A percentile compares a stretch with the other conserved stretches of the same genome.
Evolutionary conservation across 2,888 invertebrate species (phyloP).

Genomic region (Blastobasis adustella): DNA sequence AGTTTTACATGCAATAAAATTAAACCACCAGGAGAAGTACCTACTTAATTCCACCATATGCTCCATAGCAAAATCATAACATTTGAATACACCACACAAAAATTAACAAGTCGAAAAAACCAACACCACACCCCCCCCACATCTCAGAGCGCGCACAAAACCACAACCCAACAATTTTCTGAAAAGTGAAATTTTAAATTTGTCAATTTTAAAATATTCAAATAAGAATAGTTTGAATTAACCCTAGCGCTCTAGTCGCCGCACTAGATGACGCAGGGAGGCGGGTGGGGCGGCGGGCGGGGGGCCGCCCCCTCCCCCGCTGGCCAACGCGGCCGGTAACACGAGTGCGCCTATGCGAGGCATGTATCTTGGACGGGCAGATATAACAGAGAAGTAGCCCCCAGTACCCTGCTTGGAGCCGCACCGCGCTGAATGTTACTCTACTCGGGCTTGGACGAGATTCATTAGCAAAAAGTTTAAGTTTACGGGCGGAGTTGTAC

Average conservation of each 20-base stretch:
- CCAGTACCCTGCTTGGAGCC: constrained; percentile 62
- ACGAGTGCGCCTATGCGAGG: constrained; percentile 74
- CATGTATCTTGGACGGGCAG: constrained; percentile 75
- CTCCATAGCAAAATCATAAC: too few species aligned
- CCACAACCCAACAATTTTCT: too few species aligned
- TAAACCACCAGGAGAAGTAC: too few species aligned
- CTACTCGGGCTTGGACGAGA: constrained; percentile 24
- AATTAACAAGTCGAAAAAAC: too few species aligned
- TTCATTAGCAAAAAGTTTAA: too few species aligned
- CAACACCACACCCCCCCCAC: too few species aligned
- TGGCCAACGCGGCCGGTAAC: constrained; percentile 70
- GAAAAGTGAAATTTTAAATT: constrained; percentile 27
- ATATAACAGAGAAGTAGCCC: constrained; percentile 75
- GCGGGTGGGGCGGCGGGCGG: constrained; percentile 31
- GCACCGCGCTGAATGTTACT: constrained; percentile 32
- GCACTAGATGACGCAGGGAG: constrained; percentile 67
- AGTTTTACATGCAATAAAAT: too few species aligned
- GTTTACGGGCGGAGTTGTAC: too few species aligned
- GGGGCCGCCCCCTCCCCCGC: constrained; percentile 28
- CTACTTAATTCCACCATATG: too few species aligned
- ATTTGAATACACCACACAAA: too few species aligned
- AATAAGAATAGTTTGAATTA: constrained; percentile 54
- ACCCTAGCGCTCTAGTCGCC: constrained; percentile 67
- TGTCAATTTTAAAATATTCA: constrained; percentile 55
- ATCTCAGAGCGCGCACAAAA: too few species aligned